A percentile compares a stretch with the other conserved stretches of the same genome.
These are phyloP conservation scores for Hydrophis major DNA, from an alignment of 2,797 vertebrate species.

Conservation along the genomic window DNA sequence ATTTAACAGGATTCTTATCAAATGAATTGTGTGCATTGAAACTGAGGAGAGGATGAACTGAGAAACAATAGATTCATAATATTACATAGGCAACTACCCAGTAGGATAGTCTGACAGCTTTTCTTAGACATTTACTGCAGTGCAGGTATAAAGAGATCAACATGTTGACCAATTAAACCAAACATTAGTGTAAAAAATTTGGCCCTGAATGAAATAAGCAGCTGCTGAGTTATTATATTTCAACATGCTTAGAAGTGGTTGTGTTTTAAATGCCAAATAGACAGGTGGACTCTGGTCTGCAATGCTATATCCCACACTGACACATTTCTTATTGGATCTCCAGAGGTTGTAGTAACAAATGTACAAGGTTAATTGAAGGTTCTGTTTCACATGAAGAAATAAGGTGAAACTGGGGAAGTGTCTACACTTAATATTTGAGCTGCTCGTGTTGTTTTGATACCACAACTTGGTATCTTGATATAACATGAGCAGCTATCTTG, in stretches of 20 bases:
- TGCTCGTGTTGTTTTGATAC: not conserved
- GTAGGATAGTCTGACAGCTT: not conserved
- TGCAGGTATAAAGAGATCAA: not conserved
- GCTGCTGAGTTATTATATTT: not conserved
- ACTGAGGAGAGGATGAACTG: not conserved
- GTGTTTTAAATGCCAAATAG: not conserved
- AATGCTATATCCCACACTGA: not conserved
- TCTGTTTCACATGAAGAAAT: not conserved
- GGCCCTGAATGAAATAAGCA: not conserved
- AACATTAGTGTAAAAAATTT: not conserved
- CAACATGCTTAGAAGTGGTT: not conserved
- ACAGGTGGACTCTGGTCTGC: not conserved
- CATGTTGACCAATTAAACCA: not conserved
- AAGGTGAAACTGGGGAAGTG: not conserved
- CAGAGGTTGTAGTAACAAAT: not conserved
- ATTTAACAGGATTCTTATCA: not conserved
- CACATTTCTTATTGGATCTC: not conserved
- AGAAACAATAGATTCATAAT: not conserved
- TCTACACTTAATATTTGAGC: not conserved
- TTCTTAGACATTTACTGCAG: not conserved
- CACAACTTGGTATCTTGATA: not conserved
- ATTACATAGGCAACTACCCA: not conserved
- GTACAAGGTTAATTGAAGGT: not conserved
- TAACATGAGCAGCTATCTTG: not conserved
- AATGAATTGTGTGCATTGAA: not conserved